These are phyloP conservation scores for Ricordea florida DNA, from an alignment of 92 coral and sea anemone genomes.

Conservation along the genomic window DNA sequence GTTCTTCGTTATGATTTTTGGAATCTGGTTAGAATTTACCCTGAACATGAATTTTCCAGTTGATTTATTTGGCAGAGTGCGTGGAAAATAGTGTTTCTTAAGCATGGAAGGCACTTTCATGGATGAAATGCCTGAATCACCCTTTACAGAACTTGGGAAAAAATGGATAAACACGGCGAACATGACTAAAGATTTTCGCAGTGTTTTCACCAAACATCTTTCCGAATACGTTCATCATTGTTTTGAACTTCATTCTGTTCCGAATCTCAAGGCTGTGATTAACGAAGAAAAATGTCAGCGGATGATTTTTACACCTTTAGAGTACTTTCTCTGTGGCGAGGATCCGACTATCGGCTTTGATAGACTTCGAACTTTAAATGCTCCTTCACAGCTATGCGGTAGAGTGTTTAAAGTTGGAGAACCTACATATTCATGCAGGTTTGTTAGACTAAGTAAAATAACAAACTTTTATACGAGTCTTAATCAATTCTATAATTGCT, in stretches of 20 bases:
- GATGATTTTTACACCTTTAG: slow-evolving; percentile 73
- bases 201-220: slow-evolving; percentile 64
- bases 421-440: slow-evolving; percentile 99
- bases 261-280: slow-evolving; percentile 60
- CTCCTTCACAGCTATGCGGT: slow-evolving; percentile 90
- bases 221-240: slow-evolving; percentile 64
- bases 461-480: too few relatives aligned
- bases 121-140: slow-evolving; percentile 50
- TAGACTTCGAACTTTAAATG: slow-evolving; percentile 66
- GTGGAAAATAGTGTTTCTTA: too few relatives aligned
- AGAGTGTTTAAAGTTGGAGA: slow-evolving; percentile 88
- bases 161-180: slow-evolving; percentile 53
- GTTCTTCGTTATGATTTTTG: too few relatives aligned
- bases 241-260: slow-evolving; percentile 62
- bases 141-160: slow-evolving; percentile 47
- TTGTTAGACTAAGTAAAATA: neutral
- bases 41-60: too few relatives aligned
- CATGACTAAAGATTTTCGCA: slow-evolving; percentile 37
- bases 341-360: slow-evolving; percentile 74
- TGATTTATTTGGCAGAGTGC: too few relatives aligned
- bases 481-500: too few relatives aligned
- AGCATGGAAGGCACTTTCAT: too few relatives aligned
- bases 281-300: slow-evolving; percentile 70
- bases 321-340: slow-evolving; percentile 88
- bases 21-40: too few relatives aligned